These are phyloP conservation scores for Euura lappo DNA, from an alignment of 1,140 invertebrate species.

Conservation along the genomic window DNA sequence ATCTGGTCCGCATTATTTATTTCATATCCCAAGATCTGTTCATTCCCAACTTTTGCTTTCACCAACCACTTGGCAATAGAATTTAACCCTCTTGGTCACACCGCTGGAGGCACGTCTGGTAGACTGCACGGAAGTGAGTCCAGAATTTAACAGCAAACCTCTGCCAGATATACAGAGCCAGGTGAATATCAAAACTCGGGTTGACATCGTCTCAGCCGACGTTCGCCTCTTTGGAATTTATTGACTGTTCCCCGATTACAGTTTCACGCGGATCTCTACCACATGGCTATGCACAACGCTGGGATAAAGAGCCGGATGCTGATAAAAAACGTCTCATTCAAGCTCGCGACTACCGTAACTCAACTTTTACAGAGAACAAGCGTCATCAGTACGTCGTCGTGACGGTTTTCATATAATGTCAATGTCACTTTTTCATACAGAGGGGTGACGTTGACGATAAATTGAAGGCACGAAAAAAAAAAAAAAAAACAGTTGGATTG, in stretches of 20 bases:
- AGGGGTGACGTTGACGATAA: too few species aligned
- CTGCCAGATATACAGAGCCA: slow-evolving; percentile 62
- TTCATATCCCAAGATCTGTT: neutral
- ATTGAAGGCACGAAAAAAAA: too few species aligned
- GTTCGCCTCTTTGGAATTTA: neutral
- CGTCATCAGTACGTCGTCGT: slow-evolving; percentile 56
- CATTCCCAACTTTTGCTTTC: slow-evolving; percentile 47
- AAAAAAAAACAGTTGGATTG: too few species aligned
- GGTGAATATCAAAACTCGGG: slow-evolving; percentile 28
- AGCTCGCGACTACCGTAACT: slow-evolving; percentile 47
- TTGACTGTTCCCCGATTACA: slow-evolving; percentile 48
- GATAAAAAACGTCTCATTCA: slow-evolving; percentile 50
- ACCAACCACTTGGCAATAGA: slow-evolving; percentile 55
- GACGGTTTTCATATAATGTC: too few species aligned
- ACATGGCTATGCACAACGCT: slow-evolving; percentile 58
- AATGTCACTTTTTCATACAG: too few species aligned
- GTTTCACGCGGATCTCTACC: slow-evolving; percentile 75
- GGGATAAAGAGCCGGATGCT: slow-evolving; percentile 51
- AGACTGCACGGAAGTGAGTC: slow-evolving; percentile 74
- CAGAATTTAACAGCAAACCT: slow-evolving; percentile 66
- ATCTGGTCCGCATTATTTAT: neutral
- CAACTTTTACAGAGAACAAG: slow-evolving; percentile 52
- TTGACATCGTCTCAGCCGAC: neutral
- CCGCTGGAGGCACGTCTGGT: slow-evolving; percentile 67
- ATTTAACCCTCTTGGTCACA: slow-evolving; percentile 67